Evolutionary conservation across 2,797 vertebrate species (phyloP), one percentile per base, ranked within the genome.

Genomic region (Rhodeus uyekii): DNA sequence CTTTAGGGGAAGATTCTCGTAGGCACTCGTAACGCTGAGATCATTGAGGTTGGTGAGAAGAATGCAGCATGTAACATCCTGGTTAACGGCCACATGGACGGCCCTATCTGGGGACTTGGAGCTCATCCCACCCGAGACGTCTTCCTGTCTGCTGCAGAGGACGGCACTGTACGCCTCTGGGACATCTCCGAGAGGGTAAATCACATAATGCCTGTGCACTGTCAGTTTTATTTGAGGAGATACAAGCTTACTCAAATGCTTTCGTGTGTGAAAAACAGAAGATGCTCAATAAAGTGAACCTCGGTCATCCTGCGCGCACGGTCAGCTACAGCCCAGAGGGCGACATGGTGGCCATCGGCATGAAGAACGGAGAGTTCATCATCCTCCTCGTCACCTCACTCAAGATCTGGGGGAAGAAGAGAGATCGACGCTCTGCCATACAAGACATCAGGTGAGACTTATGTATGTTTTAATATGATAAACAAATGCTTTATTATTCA

Each of bases 401-500:
- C 34, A 98, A 99, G 92, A 98, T 99, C 89, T 99, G 98, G 98
- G 97, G 98, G 79, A 99, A 98, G 89, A 99, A 98, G 90, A 95
- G 98, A 88, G 98, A 99, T 85, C 93, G 96, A 44, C 96, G 96
- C 84, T 96, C 97, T 76, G 91, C 97, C 3, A 96, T 99, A 86
- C 97, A 98, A 82, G 98, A 99, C 87, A 98, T 99, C 89, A 97
- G 97, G 98, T 99, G 44, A 88, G 92, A 90, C 24, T 58, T 76
- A 19, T 4, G 32, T 1, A 67, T 19, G 27, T 18, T 36, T 19
- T 22, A 3, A 16, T 38, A n/a, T 64, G 3, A 5, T 48, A 18
- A 50, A 32, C 12, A 9, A 10, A 58, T n/a, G 1, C 32, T 36
- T 64, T 12, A 65, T 29, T 8, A 44, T 69, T 50, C 29, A 3